phyloP scores from a whole-genome alignment of 2,113 vertebrate genomes.

The Chascanopsetta lugubris region DNA sequence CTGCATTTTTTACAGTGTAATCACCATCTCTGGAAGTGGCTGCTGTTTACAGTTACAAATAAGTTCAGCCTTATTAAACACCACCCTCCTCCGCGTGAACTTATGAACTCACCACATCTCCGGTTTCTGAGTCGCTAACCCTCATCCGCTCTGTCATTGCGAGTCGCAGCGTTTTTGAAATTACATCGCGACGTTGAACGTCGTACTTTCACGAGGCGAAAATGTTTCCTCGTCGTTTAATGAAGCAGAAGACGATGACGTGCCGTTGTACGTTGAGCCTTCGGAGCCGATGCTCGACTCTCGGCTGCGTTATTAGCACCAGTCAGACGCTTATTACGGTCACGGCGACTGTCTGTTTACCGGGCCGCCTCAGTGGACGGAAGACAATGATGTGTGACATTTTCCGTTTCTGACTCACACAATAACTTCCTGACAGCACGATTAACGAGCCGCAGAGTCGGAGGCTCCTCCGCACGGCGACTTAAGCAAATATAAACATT shows the following conservation, averaged over 20 bases:
- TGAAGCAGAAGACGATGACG: conserved; percentile 37
- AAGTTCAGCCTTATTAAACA: neutral
- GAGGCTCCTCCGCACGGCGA: conserved; percentile 39
- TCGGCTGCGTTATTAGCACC: conserved; percentile 47
- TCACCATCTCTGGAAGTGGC: neutral
- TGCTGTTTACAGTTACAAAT: neutral
- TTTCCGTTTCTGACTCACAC: conserved; percentile 38
- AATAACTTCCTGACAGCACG: conserved; percentile 48
- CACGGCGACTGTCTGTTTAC: conserved; percentile 44
- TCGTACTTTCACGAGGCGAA: conserved; percentile 19
- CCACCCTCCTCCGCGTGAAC: neutral
- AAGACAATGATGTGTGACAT: conserved; percentile 66
- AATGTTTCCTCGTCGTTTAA: conserved; percentile 42
- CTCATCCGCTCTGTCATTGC: conserved; percentile 25
- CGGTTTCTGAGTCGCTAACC: neutral
- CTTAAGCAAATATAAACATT: conserved; percentile 66
- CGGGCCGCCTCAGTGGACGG: conserved; percentile 35
- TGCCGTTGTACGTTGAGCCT: conserved; percentile 12
- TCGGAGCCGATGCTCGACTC: conserved; percentile 22
- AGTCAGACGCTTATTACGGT: conserved; percentile 52
- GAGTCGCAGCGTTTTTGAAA: conserved; percentile 12
- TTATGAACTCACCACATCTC: conserved; percentile 11
- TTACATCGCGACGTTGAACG: conserved; percentile 18
- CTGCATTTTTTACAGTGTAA: neutral
- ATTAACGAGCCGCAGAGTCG: conserved; percentile 54